phyloP scores from a whole-genome alignment of 2,797 vertebrate species.

The Brachyrhaphis roseni region DNA sequence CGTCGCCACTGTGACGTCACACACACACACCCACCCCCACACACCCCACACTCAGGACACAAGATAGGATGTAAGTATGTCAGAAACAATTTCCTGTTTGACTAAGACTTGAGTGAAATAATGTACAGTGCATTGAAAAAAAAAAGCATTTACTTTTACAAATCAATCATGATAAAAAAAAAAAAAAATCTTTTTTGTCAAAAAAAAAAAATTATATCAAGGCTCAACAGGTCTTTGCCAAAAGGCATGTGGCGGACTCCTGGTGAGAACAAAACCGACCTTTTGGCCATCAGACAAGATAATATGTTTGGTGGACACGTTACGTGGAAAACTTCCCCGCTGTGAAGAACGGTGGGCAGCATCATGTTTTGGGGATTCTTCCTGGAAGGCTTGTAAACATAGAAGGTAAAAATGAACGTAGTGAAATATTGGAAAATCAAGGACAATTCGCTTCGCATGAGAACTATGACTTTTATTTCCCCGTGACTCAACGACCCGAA shows the following conservation, averaged over 20 bases:
- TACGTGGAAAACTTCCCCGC: not conserved
- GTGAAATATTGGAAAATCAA: not conserved
- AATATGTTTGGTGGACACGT: not conserved
- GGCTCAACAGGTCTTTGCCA: not conserved
- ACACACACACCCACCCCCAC: too few relatives aligned
- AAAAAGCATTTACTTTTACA: not conserved
- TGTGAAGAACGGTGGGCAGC: not conserved
- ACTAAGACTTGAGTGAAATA: not conserved
- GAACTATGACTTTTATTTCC: not conserved
- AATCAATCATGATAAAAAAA: not conserved
- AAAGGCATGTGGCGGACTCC: too few relatives aligned
- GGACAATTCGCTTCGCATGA: not conserved
- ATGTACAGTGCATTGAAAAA: not conserved
- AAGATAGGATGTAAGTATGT: not conserved
- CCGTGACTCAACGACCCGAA: not conserved
- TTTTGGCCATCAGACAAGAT: not conserved
- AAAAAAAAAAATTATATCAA: not conserved
- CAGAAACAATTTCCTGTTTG: conserved; percentile 13
- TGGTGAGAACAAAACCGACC: not conserved
- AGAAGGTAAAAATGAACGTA: not conserved
- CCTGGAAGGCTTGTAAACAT: too few relatives aligned
- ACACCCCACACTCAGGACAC: conserved; percentile 16
- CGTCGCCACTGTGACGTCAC: conserved; percentile 26
- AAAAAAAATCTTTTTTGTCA: not conserved
- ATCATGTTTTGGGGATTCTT: not conserved